Base-by-base conservation (phyloP, 1,140 invertebrate species). In the Aphidius gifuensis region DNA sequence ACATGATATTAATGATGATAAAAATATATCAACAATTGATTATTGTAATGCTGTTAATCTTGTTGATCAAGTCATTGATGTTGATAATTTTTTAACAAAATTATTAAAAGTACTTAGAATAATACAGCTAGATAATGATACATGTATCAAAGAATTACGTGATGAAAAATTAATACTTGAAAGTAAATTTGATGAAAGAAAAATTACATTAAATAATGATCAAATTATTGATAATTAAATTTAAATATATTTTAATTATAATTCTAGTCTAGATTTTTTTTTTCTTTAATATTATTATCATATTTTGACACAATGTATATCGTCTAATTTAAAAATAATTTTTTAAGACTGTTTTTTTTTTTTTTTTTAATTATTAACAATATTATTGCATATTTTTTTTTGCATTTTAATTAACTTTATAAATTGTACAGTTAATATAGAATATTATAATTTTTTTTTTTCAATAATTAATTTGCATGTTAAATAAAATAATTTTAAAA, bases 41-140 rank as follows among this genome's bases (percentile, higher is more conserved):
- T 79, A 76, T 57, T 78, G 77, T 68, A 71, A 74, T n/a, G 72
- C 71, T n/a, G 69, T 78, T 42, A 72, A 76, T 66, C 79, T 90
- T 7, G 85, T 89, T 23, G 88, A 90, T 78, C 88, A 90, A 82
- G 87, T 90, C 5, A 89, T 90, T 60, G 86, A 89, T 11, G 87
- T 90, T 39, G 88, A 92, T 76, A 88, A 88, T 77, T 78, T 90
- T 11, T 84, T 92, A 6, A 89, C 88, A 1, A 88, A 87, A 69
- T 76, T 92, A 68, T 80, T 92, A 60, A 89, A 90, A 69, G 88
- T 91, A 51, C 79, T 92, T 66, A 81, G 87, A 49, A 86, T 90
- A 23, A 88, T 90, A 65, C 88, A 90, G 71, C 73, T 86, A 58
- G 86, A 88, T 64, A 87, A 86, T 66, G 87, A 89, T 64, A 85